phyloP scores from a whole-genome alignment of 1,140 invertebrate species.

The Drosophila paulistorum region DNA sequence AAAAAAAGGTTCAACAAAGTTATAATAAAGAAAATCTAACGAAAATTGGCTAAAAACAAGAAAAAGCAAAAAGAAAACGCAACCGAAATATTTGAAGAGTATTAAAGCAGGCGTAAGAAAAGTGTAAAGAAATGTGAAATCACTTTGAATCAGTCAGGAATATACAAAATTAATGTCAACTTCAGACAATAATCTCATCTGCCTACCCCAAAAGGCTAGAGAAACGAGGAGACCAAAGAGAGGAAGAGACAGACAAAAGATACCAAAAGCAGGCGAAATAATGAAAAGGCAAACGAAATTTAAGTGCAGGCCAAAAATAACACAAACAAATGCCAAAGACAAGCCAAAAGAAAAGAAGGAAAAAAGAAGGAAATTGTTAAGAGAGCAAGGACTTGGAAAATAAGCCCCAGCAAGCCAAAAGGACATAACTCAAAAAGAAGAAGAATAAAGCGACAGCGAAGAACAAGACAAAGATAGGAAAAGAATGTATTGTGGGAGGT shows the following conservation, averaged over 20 bases:
- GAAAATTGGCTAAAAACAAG: slow-evolving; percentile 55
- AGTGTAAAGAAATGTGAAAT: slow-evolving; percentile 19
- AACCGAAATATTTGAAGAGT: slow-evolving; percentile 16
- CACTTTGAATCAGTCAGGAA: slow-evolving; percentile 18
- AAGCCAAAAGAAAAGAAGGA: no score
- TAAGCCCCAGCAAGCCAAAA: slow-evolving; percentile 65
- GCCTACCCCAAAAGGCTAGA: not conserved
- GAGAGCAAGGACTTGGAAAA: slow-evolving; percentile 68
- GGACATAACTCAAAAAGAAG: slow-evolving; percentile 68
- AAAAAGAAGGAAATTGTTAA: slow-evolving; percentile 64
- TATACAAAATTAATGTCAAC: slow-evolving; percentile 56
- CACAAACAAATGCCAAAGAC: slow-evolving; percentile 53
- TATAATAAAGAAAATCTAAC: slow-evolving; percentile 31
- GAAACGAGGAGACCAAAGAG: slow-evolving; percentile 26
- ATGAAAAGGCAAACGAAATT: slow-evolving; percentile 71
- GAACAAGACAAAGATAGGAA: slow-evolving; percentile 43
- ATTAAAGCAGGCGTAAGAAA: not conserved
- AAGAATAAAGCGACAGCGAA: slow-evolving; percentile 11
- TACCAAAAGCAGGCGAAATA: slow-evolving; percentile 31
- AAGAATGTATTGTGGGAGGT: slow-evolving; percentile 25
- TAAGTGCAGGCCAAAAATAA: slow-evolving; percentile 74
- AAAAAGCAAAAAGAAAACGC: not conserved
- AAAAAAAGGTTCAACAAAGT: slow-evolving; percentile 36
- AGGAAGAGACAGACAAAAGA: slow-evolving; percentile 14
- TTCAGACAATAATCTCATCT: slow-evolving; percentile 45